These are phyloP conservation scores for Florisuga fusca DNA, from an alignment of 2,797 vertebrate species.

Conservation along the genomic window DNA sequence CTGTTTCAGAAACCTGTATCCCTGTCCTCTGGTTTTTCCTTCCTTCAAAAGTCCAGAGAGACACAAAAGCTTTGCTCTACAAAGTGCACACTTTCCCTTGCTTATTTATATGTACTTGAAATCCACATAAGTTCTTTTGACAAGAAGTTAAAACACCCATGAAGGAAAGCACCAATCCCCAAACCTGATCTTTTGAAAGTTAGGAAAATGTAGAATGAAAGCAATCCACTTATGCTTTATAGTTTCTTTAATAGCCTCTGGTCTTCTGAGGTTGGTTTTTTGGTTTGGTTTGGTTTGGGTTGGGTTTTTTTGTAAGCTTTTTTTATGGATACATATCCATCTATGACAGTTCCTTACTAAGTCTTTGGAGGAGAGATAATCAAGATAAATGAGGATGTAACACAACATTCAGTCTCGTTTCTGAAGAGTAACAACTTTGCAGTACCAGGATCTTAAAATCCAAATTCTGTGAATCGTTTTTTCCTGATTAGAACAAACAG, in stretches of 20 bases:
- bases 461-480: background rate
- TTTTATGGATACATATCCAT: background rate
- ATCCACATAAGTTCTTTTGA: background rate
- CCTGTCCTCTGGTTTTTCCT: accelerated
- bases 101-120: background rate
- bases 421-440: background rate
- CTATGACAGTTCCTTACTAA: background rate
- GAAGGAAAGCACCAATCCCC: background rate
- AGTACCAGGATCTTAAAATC: background rate
- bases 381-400: background rate
- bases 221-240: background rate
- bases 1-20: background rate
- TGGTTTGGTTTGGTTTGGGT: no score
- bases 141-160: background rate
- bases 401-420: background rate
- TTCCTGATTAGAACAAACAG: background rate
- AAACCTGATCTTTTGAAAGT: background rate
- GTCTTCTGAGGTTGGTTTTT: background rate
- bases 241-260: background rate
- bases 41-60: background rate
- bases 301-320: background rate
- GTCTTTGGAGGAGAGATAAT: background rate
- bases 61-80: background rate
- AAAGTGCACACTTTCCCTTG: background rate
- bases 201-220: background rate